Conservation (phyloP, 2,113 vertebrate species). For the Pelecanoides urinatrix region DNA sequence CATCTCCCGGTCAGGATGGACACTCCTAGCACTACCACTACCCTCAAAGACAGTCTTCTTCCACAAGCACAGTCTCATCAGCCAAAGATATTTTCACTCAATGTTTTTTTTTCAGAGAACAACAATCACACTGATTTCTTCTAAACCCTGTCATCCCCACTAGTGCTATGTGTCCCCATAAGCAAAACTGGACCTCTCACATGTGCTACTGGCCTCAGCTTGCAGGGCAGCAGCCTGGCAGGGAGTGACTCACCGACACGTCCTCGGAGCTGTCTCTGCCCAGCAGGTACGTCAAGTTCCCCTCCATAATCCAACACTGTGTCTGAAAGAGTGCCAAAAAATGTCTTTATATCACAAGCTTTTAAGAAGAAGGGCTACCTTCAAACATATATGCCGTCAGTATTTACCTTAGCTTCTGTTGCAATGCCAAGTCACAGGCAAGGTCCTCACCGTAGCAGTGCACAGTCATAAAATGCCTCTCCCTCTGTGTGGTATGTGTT, state of each 20-base stretch:
- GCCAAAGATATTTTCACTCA: neutral
- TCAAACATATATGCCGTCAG: neutral
- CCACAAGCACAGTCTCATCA: neutral
- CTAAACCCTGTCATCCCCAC: neutral
- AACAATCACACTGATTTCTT: neutral
- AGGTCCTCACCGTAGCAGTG: neutral
- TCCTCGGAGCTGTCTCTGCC: neutral
- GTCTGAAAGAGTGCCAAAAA: neutral
- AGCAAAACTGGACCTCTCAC: neutral
- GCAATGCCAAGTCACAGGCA: neutral
- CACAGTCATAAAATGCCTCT: neutral
- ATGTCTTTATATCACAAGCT: neutral
- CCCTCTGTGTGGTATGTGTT: neutral
- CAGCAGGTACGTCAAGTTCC: neutral
- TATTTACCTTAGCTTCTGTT: neutral
- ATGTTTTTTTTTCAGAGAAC: neutral
- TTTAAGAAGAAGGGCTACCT: neutral
- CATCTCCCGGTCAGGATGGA: neutral
- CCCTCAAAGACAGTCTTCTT: neutral
- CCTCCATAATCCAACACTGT: neutral
- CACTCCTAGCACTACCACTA: neutral
- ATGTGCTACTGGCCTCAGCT: neutral
- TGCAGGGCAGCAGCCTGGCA: fast-evolving
- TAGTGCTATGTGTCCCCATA: neutral
- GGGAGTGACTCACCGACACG: neutral